Conservation (phyloP, 2,888 invertebrate genomes). For the Cepaea hortensis region DNA sequence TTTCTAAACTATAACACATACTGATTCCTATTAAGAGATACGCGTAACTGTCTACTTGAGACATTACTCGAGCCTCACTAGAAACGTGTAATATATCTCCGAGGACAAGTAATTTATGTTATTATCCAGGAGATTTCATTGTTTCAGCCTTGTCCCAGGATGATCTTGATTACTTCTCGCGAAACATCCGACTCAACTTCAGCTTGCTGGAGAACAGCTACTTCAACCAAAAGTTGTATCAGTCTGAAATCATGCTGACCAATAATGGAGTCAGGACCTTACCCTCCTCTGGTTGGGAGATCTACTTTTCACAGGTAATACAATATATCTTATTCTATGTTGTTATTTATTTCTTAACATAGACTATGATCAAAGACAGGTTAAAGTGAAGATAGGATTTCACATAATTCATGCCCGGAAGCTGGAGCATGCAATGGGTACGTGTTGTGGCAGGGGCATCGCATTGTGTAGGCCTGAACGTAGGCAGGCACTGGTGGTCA, state of each 20-base stretch:
- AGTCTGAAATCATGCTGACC: constrained; percentile 56
- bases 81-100: too few species aligned
- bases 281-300: constrained; percentile 56
- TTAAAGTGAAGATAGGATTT: background rate
- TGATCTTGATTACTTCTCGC: constrained; percentile 55
- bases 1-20: too few species aligned
- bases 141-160: constrained; percentile 51
- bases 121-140: background rate
- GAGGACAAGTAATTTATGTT: too few species aligned
- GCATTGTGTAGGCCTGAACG: too few species aligned
- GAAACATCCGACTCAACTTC: constrained; percentile 53
- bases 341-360: too few species aligned
- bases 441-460: too few species aligned
- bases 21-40: too few species aligned
- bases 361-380: too few species aligned
- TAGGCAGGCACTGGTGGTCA: too few species aligned
- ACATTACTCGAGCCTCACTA: too few species aligned
- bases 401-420: background rate
- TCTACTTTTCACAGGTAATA: constrained; percentile 56
- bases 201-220: constrained; percentile 57
- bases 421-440: too few species aligned
- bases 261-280: constrained; percentile 59
- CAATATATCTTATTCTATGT: background rate
- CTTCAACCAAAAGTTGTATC: constrained; percentile 49
- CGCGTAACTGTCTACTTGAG: too few species aligned